phyloP scores from a whole-genome alignment of 2,113 vertebrate species.

The Peucedramus taeniatus region DNA sequence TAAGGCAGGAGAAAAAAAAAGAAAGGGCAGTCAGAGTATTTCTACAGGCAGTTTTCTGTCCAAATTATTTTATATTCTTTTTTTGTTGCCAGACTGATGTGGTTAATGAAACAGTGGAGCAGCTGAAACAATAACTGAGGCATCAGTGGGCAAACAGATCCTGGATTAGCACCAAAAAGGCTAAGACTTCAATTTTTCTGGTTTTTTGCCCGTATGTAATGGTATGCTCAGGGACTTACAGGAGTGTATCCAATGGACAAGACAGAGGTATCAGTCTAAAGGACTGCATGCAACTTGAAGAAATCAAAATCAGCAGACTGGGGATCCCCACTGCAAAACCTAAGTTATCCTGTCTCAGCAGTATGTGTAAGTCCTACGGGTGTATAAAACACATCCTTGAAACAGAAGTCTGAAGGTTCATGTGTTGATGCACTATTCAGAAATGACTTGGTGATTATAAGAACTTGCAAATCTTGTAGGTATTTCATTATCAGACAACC shows the following conservation, averaged over 20 bases:
- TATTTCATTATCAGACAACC: neutral
- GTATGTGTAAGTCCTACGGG: neutral
- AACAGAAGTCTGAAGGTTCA: neutral
- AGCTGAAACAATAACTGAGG: neutral
- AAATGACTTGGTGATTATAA: neutral
- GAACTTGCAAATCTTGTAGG: neutral
- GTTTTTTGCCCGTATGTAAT: neutral
- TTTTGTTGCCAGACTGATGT: neutral
- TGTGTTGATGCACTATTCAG: neutral
- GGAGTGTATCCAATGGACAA: neutral
- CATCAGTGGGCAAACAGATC: neutral
- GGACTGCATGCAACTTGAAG: rapidly evolving
- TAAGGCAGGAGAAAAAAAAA: neutral
- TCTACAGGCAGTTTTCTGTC: neutral
- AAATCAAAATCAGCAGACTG: neutral
- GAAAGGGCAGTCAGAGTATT: neutral
- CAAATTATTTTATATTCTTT: neutral
- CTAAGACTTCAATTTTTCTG: neutral
- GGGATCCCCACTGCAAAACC: neutral
- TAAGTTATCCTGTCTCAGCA: neutral
- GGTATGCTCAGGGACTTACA: neutral
- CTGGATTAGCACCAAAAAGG: neutral
- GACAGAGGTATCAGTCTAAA: neutral
- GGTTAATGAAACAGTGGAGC: neutral
- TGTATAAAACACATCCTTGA: neutral